These are phyloP conservation scores for Ditula angustiorana DNA, from an alignment of 2,888 invertebrate genomes.

Conservation along the genomic window DNA sequence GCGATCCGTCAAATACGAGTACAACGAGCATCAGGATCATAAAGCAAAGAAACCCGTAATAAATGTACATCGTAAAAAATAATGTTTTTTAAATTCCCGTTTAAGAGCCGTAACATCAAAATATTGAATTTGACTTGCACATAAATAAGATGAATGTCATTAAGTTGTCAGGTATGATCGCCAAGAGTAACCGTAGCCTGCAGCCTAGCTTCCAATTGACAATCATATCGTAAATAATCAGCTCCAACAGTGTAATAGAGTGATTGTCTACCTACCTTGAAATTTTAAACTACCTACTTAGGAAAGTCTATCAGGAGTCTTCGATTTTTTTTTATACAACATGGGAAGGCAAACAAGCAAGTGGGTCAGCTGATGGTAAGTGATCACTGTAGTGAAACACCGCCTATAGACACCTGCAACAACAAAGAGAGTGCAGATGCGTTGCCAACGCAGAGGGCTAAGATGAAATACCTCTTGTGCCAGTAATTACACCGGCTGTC, in stretches of 20 bases:
- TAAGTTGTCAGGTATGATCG: conserved; percentile 45
- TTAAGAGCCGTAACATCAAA: conserved; percentile 41
- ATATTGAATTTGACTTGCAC: conserved; percentile 44
- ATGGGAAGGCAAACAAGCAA: too few relatives aligned
- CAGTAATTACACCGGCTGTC: too few relatives aligned
- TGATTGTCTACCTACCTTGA: conserved; percentile 1
- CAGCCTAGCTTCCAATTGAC: not conserved
- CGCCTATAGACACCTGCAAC: too few relatives aligned
- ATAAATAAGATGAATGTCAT: conserved; percentile 46
- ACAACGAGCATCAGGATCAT: conserved; percentile 21
- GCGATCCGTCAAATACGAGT: not conserved
- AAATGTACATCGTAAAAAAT: conserved; percentile 35
- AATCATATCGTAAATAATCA: conserved; percentile 11
- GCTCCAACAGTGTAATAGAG: conserved; percentile 7
- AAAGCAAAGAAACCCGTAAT: conserved; percentile 30
- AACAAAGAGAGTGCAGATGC: too few relatives aligned
- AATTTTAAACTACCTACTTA: not conserved
- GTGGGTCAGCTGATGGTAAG: too few relatives aligned
- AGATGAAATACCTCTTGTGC: too few relatives aligned
- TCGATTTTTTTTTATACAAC: too few relatives aligned
- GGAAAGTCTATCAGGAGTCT: not conserved
- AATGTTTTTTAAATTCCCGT: conserved; percentile 43
- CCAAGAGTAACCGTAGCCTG: conserved; percentile 36
- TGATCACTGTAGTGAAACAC: too few relatives aligned
- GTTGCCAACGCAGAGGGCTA: too few relatives aligned